phyloP scores from a whole-genome alignment of 2,888 invertebrate genomes.

The Drepana falcataria region DNA sequence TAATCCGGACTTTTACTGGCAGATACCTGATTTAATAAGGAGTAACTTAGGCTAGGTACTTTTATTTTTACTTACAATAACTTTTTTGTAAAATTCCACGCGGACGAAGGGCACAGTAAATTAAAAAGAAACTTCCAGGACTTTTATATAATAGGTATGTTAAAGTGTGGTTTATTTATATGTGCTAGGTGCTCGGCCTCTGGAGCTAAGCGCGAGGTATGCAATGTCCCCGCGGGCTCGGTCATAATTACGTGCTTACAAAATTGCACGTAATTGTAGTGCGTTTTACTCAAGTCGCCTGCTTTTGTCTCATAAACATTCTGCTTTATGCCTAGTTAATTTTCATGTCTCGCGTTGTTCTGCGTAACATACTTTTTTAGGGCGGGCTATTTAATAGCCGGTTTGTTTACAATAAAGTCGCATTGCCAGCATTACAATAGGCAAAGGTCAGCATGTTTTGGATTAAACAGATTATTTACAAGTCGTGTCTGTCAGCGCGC shows the following conservation, averaged over 20 bases:
- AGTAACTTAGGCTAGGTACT: too few species aligned
- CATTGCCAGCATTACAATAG: conserved; percentile 19
- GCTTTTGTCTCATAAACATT: conserved; percentile 29
- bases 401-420: conserved; percentile 14
- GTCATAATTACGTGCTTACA: conserved; percentile 49
- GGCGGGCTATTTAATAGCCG: conserved; percentile 4
- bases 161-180: too few species aligned
- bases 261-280: conserved; percentile 51
- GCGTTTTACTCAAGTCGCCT: conserved; percentile 33
- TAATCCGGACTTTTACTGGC: too few species aligned
- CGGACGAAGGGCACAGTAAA: too few species aligned
- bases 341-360: conserved; percentile 8
- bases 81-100: too few species aligned
- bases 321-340: conserved; percentile 16
- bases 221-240: conserved; percentile 42
- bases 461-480: conserved; percentile 40
- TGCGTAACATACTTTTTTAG: conserved; percentile 7
- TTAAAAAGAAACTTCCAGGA: too few species aligned
- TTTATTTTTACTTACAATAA: too few species aligned
- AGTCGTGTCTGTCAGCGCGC: conserved; percentile 36
- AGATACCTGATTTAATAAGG: too few species aligned
- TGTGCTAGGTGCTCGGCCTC: not conserved
- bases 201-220: conserved; percentile 2
- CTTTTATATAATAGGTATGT: too few species aligned
- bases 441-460: conserved; percentile 48